phyloP scores from a whole-genome alignment of 2,797 vertebrate species.

The Alcedo atthis region DNA sequence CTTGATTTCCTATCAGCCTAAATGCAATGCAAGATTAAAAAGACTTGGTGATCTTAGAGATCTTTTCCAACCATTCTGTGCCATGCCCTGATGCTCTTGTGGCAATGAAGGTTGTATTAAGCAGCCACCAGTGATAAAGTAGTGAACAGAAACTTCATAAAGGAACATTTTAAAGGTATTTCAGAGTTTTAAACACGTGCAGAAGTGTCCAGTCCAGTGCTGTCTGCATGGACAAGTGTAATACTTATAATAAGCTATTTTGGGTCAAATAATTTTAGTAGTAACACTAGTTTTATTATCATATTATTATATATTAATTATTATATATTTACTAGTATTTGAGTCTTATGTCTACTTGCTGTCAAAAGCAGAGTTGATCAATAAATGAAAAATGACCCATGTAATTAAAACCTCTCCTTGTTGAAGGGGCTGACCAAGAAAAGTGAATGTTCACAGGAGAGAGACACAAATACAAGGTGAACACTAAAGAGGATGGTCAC shows the following conservation, averaged over 20 bases:
- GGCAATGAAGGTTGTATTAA: slow-evolving; percentile 18
- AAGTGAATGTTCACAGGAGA: neutral
- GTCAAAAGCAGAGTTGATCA: neutral
- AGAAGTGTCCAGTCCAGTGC: neutral
- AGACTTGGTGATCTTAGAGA: neutral
- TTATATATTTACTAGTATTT: neutral
- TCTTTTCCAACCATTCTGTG: too few relatives aligned
- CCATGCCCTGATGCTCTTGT: neutral
- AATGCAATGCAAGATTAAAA: slow-evolving; percentile 36
- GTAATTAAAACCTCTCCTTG: neutral
- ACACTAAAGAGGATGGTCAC: neutral
- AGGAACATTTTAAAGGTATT: neutral
- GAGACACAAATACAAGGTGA: neutral
- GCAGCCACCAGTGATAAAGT: neutral
- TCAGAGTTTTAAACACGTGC: neutral
- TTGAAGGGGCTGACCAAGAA: neutral
- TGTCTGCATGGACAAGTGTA: neutral
- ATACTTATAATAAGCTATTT: neutral
- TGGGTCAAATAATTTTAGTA: neutral
- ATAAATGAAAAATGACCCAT: too few relatives aligned
- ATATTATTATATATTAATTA: too few relatives aligned
- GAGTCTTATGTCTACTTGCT: neutral
- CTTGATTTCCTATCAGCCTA: slow-evolving; percentile 26
- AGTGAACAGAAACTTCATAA: neutral
- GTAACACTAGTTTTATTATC: neutral